Evolutionary conservation across 2,113 vertebrate genomes (phyloP).

Genomic region (Hydrochoerus hydrochaeris): DNA sequence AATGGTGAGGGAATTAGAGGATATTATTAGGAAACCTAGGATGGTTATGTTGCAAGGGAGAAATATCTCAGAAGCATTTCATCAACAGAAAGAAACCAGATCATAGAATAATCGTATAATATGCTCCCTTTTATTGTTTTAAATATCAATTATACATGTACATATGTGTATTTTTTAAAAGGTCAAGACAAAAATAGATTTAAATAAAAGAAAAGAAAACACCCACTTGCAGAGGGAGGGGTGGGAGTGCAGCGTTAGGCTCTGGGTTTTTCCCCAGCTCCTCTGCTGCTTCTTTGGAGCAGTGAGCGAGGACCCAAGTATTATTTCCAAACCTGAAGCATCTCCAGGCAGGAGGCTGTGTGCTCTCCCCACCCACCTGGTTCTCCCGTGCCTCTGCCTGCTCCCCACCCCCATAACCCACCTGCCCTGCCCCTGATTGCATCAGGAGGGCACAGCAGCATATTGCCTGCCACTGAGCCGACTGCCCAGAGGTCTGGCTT

Average conservation of each 20-base stretch:
- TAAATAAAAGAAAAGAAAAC: not conserved
- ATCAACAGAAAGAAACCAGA: not conserved
- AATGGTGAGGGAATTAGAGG: not conserved
- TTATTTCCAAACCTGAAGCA: not conserved
- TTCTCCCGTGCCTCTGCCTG: not conserved
- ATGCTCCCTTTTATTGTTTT: not conserved
- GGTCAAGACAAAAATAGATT: constrained; percentile 48
- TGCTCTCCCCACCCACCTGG: not conserved
- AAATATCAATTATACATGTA: constrained; percentile 32
- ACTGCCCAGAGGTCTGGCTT: not conserved
- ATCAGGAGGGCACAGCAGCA: not conserved
- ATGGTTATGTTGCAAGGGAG: not conserved
- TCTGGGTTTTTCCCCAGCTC: not conserved
- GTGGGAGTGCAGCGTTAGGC: fast-evolving
- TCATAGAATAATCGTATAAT: not conserved
- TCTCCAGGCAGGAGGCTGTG: not conserved
- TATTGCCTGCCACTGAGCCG: not conserved
- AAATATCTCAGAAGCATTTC: not conserved
- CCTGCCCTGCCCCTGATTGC: not conserved
- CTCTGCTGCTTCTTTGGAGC: not conserved
- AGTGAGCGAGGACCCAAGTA: too few species aligned
- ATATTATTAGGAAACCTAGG: not conserved
- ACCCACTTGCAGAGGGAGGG: not conserved
- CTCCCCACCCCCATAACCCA: not conserved
- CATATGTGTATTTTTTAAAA: constrained; percentile 60